Evolutionary conservation across 2,888 invertebrate species (phyloP).

Genomic region (Syrphus vitripennis): DNA sequence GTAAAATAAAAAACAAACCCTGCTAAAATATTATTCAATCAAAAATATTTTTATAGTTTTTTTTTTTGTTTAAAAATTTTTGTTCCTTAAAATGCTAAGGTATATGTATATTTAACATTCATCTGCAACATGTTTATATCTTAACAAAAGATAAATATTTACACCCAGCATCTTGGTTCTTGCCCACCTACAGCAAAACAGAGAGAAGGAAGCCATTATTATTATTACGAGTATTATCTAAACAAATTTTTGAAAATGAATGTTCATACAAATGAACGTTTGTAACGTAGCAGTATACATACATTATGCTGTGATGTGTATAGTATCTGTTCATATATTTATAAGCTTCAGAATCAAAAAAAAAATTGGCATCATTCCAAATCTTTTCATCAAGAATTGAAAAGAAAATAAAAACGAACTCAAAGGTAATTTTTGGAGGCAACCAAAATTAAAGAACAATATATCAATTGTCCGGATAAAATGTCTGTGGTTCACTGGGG

Average conservation of each 20-base stretch:
- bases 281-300: not conserved
- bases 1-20: not conserved
- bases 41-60: not conserved
- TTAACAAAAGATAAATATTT: constrained; percentile 60
- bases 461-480: not conserved
- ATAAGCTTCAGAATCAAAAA: not conserved
- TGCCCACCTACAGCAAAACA: constrained; percentile 45
- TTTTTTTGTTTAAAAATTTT: not conserved
- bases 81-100: not conserved
- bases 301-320: not conserved
- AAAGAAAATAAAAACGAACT: not conserved
- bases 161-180: not conserved
- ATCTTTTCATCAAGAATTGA: not conserved
- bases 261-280: not conserved
- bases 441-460: not conserved
- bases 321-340: too few species aligned
- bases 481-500: not conserved
- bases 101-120: constrained; percentile 11
- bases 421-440: constrained; percentile 1
- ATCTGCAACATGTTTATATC: constrained; percentile 44
- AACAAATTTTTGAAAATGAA: constrained; percentile 43
- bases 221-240: constrained; percentile 38
- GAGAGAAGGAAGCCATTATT: constrained; percentile 38
- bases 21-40: not conserved
- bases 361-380: not conserved